Evolutionary conservation across 2,797 vertebrate genomes (phyloP).

Genomic region (Pseudotriccus pelzelni): DNA sequence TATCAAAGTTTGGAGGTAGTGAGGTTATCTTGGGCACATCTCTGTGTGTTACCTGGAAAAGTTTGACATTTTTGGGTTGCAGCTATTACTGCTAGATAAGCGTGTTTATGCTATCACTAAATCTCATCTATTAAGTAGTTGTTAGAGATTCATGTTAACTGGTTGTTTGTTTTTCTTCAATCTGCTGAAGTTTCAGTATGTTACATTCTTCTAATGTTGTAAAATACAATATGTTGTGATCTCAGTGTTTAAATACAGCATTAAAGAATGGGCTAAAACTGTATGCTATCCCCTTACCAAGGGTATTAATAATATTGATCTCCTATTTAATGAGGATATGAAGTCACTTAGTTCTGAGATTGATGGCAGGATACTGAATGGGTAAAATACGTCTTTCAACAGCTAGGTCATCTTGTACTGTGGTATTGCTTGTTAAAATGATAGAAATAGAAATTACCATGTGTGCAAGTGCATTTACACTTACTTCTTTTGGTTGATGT

Average conservation of each 20-base stretch:
- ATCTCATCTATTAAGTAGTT: constrained; percentile 8
- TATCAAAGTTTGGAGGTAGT: not conserved
- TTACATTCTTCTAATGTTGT: not conserved
- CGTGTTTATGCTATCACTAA: not conserved
- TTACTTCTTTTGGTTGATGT: not conserved
- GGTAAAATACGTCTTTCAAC: not conserved
- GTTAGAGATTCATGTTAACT: not conserved
- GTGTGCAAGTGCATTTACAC: not conserved
- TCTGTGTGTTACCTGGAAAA: not conserved
- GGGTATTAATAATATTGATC: not conserved
- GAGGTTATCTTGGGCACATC: constrained; percentile 4
- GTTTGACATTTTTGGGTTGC: not conserved
- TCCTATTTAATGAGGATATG: not conserved
- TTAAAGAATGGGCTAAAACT: not conserved
- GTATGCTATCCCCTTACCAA: not conserved
- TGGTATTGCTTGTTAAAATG: not conserved
- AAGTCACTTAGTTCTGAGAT: not conserved
- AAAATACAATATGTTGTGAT: not conserved
- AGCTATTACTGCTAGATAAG: not conserved
- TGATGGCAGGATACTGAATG: not conserved
- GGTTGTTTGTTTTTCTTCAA: not conserved
- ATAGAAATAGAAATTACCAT: not conserved
- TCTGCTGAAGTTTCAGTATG: not conserved
- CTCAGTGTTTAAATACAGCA: not conserved
- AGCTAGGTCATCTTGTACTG: not conserved